phyloP scores from a whole-genome alignment of 1,140 invertebrate species.

The Spodoptera litura region DNA sequence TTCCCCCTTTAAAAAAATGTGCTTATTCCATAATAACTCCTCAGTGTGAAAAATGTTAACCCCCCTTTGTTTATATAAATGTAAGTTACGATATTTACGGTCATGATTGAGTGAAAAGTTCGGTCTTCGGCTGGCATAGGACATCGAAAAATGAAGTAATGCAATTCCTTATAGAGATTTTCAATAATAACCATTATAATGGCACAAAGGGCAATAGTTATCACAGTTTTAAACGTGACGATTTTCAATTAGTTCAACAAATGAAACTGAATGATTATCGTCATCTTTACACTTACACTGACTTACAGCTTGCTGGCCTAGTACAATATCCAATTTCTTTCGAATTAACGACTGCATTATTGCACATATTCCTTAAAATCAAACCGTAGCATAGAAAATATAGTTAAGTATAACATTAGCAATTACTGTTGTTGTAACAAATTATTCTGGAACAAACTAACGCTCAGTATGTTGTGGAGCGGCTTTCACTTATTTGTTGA shows the following conservation, averaged over 20 bases:
- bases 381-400: too few species aligned
- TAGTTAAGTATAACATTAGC: background rate
- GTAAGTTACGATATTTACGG: too few species aligned
- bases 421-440: conserved; percentile 5
- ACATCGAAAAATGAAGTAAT: too few species aligned
- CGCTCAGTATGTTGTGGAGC: conserved; percentile 2
- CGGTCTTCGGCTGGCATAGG: too few species aligned
- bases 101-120: too few species aligned
- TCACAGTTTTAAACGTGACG: background rate
- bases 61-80: too few species aligned
- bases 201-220: too few species aligned
- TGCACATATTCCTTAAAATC: background rate
- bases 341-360: background rate
- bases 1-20: too few species aligned
- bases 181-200: too few species aligned
- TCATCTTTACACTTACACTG: background rate
- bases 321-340: background rate
- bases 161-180: too few species aligned
- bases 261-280: conserved; percentile 1
- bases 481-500: conserved; percentile 26
- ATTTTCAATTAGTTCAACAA: conserved; percentile 28
- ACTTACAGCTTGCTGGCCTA: background rate
- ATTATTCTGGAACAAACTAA: conserved; percentile 25
- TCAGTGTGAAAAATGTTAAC: too few species aligned
- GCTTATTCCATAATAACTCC: too few species aligned